These are phyloP conservation scores for Dromiciops gliroides DNA, from an alignment of 2,113 vertebrate genomes.

Conservation along the genomic window DNA sequence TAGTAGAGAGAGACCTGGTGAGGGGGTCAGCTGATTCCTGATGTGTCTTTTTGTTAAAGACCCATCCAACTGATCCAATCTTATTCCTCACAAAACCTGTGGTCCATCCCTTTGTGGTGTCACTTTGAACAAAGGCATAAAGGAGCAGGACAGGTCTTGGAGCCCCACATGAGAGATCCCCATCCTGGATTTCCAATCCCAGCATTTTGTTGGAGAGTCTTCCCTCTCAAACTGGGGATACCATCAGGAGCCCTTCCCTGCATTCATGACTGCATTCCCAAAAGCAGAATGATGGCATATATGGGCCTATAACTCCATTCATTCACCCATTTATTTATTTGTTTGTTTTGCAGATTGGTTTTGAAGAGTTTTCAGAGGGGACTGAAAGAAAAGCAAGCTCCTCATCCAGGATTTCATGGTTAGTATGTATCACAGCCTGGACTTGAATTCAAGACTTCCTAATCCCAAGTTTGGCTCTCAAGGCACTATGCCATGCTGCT, in stretches of 20 bases:
- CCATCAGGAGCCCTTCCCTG: neutral
- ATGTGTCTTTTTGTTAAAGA: neutral
- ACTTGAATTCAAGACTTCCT: neutral
- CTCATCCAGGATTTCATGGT: neutral
- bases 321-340: too few relatives aligned
- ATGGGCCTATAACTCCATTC: too few relatives aligned
- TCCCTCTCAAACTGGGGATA: too few relatives aligned
- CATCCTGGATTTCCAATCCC: too few relatives aligned
- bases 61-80: neutral
- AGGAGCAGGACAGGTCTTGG: too few relatives aligned
- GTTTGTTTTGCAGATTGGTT: too few relatives aligned
- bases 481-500: neutral
- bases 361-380: neutral
- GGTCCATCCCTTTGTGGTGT: neutral
- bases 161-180: too few relatives aligned
- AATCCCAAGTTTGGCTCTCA: neutral
- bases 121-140: neutral
- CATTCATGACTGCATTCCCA: neutral
- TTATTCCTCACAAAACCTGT: neutral
- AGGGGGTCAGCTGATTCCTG: neutral
- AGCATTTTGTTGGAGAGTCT: too few relatives aligned
- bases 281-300: neutral
- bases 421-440: neutral
- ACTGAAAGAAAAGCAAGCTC: neutral
- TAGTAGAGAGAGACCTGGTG: neutral